A percentile compares a stretch with the other conserved stretches of the same genome.
Evolutionary conservation across 2,113 vertebrate species (phyloP).

Genomic region (Oreocharis arfaki): DNA sequence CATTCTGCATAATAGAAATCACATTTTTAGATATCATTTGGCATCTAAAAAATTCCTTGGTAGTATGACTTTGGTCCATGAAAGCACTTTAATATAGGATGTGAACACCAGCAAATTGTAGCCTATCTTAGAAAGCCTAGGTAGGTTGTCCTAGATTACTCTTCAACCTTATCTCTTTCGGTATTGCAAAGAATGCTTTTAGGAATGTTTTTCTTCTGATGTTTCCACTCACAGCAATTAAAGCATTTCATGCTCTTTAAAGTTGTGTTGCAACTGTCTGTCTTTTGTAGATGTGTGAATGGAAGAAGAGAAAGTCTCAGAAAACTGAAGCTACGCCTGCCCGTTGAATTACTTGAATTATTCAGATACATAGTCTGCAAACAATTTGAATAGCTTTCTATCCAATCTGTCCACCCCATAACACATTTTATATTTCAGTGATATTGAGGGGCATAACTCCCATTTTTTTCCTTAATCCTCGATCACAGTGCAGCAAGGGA

Average conservation of each 20-base stretch:
- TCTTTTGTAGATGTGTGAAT: neutral
- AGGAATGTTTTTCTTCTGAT: neutral
- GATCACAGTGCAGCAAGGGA: neutral
- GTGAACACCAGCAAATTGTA: neutral
- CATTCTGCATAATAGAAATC: neutral
- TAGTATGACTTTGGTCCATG: neutral
- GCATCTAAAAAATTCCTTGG: neutral
- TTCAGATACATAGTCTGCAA: neutral
- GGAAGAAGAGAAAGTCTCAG: neutral
- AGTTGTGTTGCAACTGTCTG: neutral
- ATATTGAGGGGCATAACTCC: accelerated
- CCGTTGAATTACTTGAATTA: neutral
- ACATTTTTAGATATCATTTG: neutral
- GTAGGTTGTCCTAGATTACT: neutral
- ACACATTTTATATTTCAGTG: neutral
- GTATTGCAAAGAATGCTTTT: neutral
- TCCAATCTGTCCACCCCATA: neutral
- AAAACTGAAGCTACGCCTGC: neutral
- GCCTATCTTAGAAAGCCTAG: neutral
- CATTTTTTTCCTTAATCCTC: neutral
- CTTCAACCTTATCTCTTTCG: neutral
- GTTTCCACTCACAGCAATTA: neutral
- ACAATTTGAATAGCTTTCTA: neutral
- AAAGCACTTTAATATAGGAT: neutral
- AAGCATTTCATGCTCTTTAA: neutral